Evolutionary conservation across 1,140 invertebrate genomes (phyloP).

Genomic region (Drosophila azteca): DNA sequence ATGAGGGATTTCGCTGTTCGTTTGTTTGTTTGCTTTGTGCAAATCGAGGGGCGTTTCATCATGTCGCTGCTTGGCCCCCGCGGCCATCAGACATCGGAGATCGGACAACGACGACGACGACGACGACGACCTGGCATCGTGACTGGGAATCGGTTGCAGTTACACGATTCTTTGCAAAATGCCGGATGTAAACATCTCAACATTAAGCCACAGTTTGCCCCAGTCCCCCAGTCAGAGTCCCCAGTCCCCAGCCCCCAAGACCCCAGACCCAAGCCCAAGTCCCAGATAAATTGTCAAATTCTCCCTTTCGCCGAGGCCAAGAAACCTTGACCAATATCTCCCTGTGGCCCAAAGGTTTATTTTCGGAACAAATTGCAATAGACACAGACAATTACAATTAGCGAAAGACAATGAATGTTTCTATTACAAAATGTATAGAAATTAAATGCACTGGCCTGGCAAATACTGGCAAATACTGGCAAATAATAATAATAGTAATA

Average conservation of each 20-base stretch:
- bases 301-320: constrained; percentile 68
- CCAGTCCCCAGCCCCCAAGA: too few relatives aligned
- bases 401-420: constrained; percentile 68
- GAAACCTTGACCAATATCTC: constrained; percentile 78
- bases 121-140: constrained; percentile 49
- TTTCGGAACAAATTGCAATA: constrained; percentile 68
- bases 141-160: constrained; percentile 66
- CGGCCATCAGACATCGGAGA: constrained; percentile 61
- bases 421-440: constrained; percentile 62
- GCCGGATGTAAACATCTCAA: constrained; percentile 59
- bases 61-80: constrained; percentile 26
- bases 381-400: constrained; percentile 71
- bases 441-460: constrained; percentile 55
- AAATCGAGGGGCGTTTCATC: constrained; percentile 59
- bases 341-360: constrained; percentile 21
- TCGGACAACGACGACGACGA: constrained; percentile 45
- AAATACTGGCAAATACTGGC: constrained; percentile 35
- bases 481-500: constrained; percentile 39
- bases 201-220: background rate
- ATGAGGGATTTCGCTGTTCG: constrained; percentile 22
- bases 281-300: constrained; percentile 65
- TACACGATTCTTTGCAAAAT: constrained; percentile 80
- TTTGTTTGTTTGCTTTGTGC: constrained; percentile 39
- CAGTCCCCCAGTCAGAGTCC: constrained; percentile 31
- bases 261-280: constrained; percentile 26